These are phyloP conservation scores for Aplidium turbinatum DNA, from an alignment of 23 tunicate species.

Conservation along the genomic window DNA sequence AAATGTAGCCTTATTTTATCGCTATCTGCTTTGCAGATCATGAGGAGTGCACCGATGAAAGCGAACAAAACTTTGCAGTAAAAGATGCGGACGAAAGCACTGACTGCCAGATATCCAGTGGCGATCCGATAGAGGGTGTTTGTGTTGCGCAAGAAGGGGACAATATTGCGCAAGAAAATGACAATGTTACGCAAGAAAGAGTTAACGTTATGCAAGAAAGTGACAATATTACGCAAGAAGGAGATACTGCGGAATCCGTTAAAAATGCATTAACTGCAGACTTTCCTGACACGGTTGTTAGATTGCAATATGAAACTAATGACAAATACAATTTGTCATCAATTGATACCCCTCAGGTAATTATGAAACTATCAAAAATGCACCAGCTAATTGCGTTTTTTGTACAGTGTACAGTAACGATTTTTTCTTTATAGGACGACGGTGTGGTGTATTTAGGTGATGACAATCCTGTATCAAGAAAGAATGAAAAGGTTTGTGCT, in stretches of 20 bases:
- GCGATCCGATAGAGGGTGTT: too few relatives aligned
- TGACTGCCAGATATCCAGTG: too few relatives aligned
- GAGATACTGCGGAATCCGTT: neutral
- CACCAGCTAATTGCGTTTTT: neutral
- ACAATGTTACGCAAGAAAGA: too few relatives aligned
- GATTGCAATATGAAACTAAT: slow-evolving; percentile 14
- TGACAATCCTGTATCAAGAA: slow-evolving; percentile 34
- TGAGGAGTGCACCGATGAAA: too few relatives aligned
- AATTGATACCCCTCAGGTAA: slow-evolving; percentile 13
- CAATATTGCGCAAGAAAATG: too few relatives aligned
- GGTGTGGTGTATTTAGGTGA: slow-evolving; percentile 59
- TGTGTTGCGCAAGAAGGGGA: too few relatives aligned
- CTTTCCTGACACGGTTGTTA: slow-evolving; percentile 49
- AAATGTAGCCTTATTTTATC: too few relatives aligned
- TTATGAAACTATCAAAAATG: neutral
- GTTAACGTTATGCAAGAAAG: too few relatives aligned
- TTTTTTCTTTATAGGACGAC: slow-evolving; percentile 1
- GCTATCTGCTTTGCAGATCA: too few relatives aligned
- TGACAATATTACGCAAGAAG: too few relatives aligned
- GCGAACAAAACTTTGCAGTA: too few relatives aligned
- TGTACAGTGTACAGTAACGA: neutral
- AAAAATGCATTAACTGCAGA: neutral
- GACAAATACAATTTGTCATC: slow-evolving; percentile 35
- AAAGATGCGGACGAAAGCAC: too few relatives aligned
- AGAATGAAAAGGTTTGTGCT: slow-evolving; percentile 31